Conservation (phyloP, 2,888 invertebrate genomes). For the Torymus texanus region DNA sequence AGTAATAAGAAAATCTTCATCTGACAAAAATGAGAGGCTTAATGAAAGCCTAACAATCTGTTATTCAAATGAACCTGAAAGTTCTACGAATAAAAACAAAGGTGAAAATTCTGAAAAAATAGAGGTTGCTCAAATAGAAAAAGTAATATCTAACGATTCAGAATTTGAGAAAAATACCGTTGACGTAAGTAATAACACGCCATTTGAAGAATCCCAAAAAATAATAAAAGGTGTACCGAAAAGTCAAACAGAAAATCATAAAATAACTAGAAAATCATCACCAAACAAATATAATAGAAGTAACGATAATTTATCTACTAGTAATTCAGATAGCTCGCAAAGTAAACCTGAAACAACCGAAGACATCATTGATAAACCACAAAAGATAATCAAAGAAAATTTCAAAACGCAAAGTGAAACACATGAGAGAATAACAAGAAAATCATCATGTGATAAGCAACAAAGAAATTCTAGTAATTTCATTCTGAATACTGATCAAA, state of each 20-base stretch:
- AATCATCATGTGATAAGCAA: conserved; percentile 14
- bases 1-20: conserved; percentile 6
- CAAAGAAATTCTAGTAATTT: conserved; percentile 21
- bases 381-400: conserved; percentile 24
- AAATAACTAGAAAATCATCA: conserved; percentile 26
- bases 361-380: conserved; percentile 23
- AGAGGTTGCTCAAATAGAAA: conserved; percentile 16
- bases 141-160: not conserved
- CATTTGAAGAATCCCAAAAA: not conserved
- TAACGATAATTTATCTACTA: not conserved
- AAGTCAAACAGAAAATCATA: conserved; percentile 14
- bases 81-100: conserved; percentile 1
- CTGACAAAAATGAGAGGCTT: not conserved
- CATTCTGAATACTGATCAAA: not conserved
- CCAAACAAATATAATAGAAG: conserved; percentile 14
- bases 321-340: not conserved
- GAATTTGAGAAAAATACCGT: not conserved
- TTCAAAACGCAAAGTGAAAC: conserved; percentile 21
- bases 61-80: no score
- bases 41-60: not conserved
- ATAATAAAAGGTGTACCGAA: conserved; percentile 4
- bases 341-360: conserved; percentile 9
- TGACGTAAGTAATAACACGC: not conserved
- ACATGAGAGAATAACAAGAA: conserved; percentile 16
- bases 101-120: not conserved